A percentile compares a stretch with the other conserved stretches of the same genome.
phyloP scores from a whole-genome alignment of 1,140 invertebrate genomes.

The Macrobrachium rosenbergii region DNA sequence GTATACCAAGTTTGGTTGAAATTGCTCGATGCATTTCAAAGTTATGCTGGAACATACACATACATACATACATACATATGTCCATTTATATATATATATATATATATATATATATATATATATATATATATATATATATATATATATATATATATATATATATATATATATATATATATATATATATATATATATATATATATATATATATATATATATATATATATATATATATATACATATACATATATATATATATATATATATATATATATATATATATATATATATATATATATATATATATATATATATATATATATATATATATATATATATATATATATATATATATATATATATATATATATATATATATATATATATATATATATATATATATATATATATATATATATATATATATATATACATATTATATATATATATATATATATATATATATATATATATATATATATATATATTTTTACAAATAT shows the following conservation, averaged over 20 bases:
- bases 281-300: neutral
- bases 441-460: no score
- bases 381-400: neutral
- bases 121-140: constrained; percentile 17
- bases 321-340: neutral
- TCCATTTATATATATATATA: neutral
- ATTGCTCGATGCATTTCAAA: no score
- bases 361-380: neutral
- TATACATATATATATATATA: neutral
- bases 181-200: constrained; percentile 10
- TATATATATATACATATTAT: neutral
- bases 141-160: constrained; percentile 12
- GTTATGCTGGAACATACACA: no score
- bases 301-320: constrained; percentile 4
- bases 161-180: constrained; percentile 21
- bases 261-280: neutral
- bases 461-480: no score
- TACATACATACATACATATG: no score
- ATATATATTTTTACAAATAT: no score
- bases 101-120: constrained; percentile 11
- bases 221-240: no score
- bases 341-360: neutral
- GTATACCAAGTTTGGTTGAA: no score
- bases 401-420: constrained; percentile 16
- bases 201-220: constrained; percentile 18